Evolutionary conservation across 1,140 invertebrate species (phyloP), one percentile per base, ranked within the genome.

Genomic region (Neodiprion lecontei): DNA sequence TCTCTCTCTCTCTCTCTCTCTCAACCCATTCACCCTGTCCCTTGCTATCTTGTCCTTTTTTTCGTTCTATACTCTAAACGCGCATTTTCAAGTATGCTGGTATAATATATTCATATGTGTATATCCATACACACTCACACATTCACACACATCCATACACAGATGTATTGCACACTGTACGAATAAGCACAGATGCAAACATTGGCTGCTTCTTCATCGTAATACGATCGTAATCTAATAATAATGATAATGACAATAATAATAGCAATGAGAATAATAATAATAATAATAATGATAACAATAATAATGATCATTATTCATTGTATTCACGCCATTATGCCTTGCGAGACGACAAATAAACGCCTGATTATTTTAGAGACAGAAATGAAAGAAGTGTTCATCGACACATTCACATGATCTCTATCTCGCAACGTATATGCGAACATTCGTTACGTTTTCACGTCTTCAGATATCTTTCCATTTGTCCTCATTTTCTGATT

Each of bases 351-450:
- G 74, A 80, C 76, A 72, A 77, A 67, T 79, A 70, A 77, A 79
- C 78, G 72, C 80, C 79, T 74, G 78, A 72, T 79, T 81, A 80
- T 77, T 83, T 83, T 75, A 75, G 81, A 80, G 81, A 83, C 81
- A 83, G 82, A 83, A 83, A 83, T 80, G 78, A 79, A 82, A 82
- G 78, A 72, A 40, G 73, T 72, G 72, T 61, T 61, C 53, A 40
- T 40, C 28, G 28, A 40, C 28, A 40, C 28, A 40, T 40, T 3
- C 28, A 40, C 28, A 40, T 40, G 28, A 40, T 40, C 28, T 0
- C 1, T 40, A 40, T 40, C 28, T 40, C 28, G 1, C 28, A 40
- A 40, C 5, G 82, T 82, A 83, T 40, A 5, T 40, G 5, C 1
- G 2, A 40, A 40, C 5, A 40, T 40, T 40, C 28, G 28, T 40